Evolutionary conservation across 2,113 vertebrate genomes (phyloP), one percentile per base, ranked within the genome.

Genomic region (Oceanites oceanicus): DNA sequence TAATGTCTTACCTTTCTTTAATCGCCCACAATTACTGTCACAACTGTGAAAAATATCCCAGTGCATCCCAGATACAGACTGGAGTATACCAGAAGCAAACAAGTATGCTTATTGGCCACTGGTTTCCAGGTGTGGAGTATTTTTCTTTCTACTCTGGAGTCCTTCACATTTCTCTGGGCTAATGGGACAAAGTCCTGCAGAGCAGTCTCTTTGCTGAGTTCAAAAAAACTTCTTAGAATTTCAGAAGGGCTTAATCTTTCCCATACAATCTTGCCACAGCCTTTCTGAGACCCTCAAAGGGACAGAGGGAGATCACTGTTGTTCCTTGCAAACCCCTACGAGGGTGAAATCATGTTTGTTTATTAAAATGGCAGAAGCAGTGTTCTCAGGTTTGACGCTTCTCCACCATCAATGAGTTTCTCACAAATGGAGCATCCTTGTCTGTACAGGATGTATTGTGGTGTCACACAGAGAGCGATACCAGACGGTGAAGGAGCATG

Each of bases 381-480:
- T 11, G 49, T 82, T 26, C 49, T 79, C 61, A 68, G 10, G 18
- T 81, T 91, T 93, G 34, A 34, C 63, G 42, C 10, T 71, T 18
- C 32, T 77, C 26, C 29, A 59, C 7, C 42, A 50, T 27, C 25
- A 45, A 27, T 0, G 1, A 44, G 6, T 53, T 65, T 86, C 68
- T 89, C 59, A 89, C 20, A 80, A 86, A 67, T 5, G 34, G 47
- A 58, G 3, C 30, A 66, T 16, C 23, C 9, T 13, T 16, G 1
- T 68, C 11, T 81, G 42, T 71, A 21, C 17, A 45, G 20, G 15
- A 22, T 42, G 3, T 49, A 17, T 17, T 49, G 13, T 4, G 4
- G 21, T 44, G 55, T 42, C 20, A 63, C 52, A 52, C 2, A n/a
- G 34, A 65, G 13, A 0, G 0, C 12, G 55, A 53, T 62, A 58